These are phyloP conservation scores for Sebastes flavidus DNA, from an alignment of 2,797 vertebrate species.

Conservation along the genomic window DNA sequence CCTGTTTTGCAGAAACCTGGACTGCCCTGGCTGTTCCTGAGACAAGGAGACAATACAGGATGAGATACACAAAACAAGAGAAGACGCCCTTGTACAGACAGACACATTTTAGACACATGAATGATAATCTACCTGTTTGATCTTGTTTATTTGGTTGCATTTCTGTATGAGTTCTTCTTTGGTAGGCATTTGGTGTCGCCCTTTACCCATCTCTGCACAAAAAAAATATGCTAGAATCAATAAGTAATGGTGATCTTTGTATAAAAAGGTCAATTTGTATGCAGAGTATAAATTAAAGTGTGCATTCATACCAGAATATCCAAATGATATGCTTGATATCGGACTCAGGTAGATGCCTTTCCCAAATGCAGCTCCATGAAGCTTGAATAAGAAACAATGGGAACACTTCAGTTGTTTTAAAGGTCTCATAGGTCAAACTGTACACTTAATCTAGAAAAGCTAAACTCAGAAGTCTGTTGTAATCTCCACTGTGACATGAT, in stretches of 20 bases:
- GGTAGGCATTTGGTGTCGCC: slow-evolving; percentile 91
- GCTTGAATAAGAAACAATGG: slow-evolving; percentile 82
- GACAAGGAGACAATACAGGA: background rate
- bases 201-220: slow-evolving; percentile 93
- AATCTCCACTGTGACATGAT: background rate
- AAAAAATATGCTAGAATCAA: background rate
- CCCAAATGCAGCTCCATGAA: slow-evolving; percentile 97
- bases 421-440: background rate
- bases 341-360: slow-evolving; percentile 99
- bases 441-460: background rate
- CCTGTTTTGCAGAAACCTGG: slow-evolving; percentile 92
- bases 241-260: background rate
- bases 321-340: slow-evolving; percentile 97
- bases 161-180: slow-evolving; percentile 93
- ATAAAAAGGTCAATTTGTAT: background rate
- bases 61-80: background rate
- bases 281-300: background rate
- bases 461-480: background rate
- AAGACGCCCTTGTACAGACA: background rate
- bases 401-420: background rate
- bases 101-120: background rate
- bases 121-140: slow-evolving; percentile 84
- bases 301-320: slow-evolving; percentile 92
- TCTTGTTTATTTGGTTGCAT: slow-evolving; percentile 90
- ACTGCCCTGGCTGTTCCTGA: slow-evolving; percentile 87